A percentile compares a stretch with the other conserved stretches of the same genome.
These are phyloP conservation scores for Calephelis nemesis DNA, from an alignment of 1,140 invertebrate species.

Conservation along the genomic window DNA sequence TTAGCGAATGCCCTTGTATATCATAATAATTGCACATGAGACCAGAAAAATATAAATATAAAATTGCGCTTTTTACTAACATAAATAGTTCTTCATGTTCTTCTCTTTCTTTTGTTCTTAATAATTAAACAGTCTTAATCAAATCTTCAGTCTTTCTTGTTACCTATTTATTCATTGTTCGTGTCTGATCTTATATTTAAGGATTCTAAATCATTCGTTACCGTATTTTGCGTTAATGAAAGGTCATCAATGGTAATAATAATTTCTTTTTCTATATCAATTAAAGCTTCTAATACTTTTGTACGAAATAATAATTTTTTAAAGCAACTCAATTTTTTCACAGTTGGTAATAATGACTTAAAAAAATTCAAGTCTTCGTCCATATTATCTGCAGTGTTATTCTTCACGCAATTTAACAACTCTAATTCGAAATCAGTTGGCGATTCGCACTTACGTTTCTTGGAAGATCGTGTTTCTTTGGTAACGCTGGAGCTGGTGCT, in stretches of 20 bases:
- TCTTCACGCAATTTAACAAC: constrained; percentile 35
- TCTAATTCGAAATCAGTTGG: constrained; percentile 36
- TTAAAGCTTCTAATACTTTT: constrained; percentile 34
- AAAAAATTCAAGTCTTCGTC: constrained; percentile 34
- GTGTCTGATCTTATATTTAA: constrained; percentile 22
- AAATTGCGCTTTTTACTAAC: constrained; percentile 26
- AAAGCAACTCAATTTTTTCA: constrained; percentile 32
- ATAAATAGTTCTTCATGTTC: constrained; percentile 26
- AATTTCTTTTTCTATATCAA: constrained; percentile 35
- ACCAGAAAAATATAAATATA: constrained; percentile 26
- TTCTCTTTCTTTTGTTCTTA: constrained; percentile 31
- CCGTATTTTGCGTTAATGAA: constrained; percentile 14
- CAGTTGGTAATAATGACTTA: constrained; percentile 30
- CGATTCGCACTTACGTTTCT: constrained; percentile 27
- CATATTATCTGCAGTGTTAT: constrained; percentile 32
- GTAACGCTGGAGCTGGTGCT: constrained; percentile 18
- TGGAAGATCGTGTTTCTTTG: constrained; percentile 26
- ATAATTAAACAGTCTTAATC: constrained; percentile 29
- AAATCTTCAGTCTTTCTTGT: constrained; percentile 33
- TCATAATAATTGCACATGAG: constrained; percentile 25
- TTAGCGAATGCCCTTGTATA: constrained; percentile 24
- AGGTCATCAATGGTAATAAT: constrained; percentile 28
- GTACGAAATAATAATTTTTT: constrained; percentile 36
- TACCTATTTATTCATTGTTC: constrained; percentile 29
- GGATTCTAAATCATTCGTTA: constrained; percentile 27